These are phyloP conservation scores for Bombus huntii DNA, from an alignment of 1,140 invertebrate genomes.

Conservation along the genomic window DNA sequence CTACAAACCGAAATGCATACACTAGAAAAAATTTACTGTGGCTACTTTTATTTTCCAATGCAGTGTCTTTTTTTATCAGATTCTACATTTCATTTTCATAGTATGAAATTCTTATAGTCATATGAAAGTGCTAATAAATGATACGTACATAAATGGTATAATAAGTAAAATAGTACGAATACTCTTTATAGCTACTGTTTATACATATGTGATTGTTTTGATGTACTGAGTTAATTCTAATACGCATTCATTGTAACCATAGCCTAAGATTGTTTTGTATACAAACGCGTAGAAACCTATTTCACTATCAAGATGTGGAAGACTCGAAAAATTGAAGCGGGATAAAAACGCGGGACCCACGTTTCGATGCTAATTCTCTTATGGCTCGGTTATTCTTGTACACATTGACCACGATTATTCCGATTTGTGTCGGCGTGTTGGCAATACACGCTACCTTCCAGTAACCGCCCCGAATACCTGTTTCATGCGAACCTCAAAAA, in stretches of 20 bases:
- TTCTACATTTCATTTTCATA: neutral
- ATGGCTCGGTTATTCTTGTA: constrained; percentile 40
- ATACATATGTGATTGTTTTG: too few relatives aligned
- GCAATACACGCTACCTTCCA: constrained; percentile 31
- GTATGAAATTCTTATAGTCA: neutral
- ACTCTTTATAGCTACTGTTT: too few relatives aligned
- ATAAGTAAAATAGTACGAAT: too few relatives aligned
- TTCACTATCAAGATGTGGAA: neutral
- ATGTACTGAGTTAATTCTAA: too few relatives aligned
- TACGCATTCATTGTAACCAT: neutral
- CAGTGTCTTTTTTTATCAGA: neutral
- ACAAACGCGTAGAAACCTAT: neutral
- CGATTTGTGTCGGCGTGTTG: constrained; percentile 31
- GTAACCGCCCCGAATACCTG: constrained; percentile 61
- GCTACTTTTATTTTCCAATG: neutral
- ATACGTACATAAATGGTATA: too few relatives aligned
- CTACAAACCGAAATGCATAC: neutral
- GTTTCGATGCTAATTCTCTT: constrained; percentile 20
- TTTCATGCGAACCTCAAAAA: constrained; percentile 58
- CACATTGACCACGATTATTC: neutral
- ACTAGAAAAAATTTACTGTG: neutral
- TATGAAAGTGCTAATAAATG: neutral
- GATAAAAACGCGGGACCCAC: neutral
- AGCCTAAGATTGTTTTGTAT: neutral
- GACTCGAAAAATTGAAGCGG: neutral